Percentiles rank a stretch among this genome's conserved stretches.
phyloP scores from a whole-genome alignment of 1,140 invertebrate species.

The Drosophila bocqueti region DNA sequence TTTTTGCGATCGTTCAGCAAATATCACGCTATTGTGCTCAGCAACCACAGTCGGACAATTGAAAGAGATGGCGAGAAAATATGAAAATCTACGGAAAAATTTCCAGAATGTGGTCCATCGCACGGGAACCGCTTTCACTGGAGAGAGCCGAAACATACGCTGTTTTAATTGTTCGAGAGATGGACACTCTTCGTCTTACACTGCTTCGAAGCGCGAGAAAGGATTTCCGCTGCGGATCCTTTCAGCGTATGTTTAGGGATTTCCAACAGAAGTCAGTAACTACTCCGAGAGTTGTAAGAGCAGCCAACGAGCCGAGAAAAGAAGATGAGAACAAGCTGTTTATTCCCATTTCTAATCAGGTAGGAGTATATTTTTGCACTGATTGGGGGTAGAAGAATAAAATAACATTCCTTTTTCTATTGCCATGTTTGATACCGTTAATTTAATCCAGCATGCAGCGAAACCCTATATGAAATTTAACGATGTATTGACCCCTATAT shows the following conservation, averaged over 20 bases:
- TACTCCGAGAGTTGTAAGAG: neutral
- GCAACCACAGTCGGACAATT: neutral
- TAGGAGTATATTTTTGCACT: slow-evolving; percentile 8
- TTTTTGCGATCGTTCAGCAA: neutral
- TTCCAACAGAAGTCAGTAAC: too few species aligned
- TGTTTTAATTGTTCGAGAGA: neutral
- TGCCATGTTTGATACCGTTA: too few species aligned
- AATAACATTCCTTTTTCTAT: neutral
- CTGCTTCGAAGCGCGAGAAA: neutral
- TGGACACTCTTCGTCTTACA: neutral
- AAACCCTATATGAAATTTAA: too few species aligned
- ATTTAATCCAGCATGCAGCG: too few species aligned
- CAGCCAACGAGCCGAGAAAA: neutral
- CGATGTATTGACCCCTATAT: too few species aligned
- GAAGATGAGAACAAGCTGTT: neutral
- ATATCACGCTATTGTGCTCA: neutral
- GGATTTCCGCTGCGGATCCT: neutral
- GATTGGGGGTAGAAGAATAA: neutral
- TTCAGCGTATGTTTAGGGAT: neutral
- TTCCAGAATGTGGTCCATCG: neutral
- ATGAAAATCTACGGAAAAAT: neutral
- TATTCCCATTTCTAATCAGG: neutral
- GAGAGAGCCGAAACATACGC: neutral
- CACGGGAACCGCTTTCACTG: too few species aligned
- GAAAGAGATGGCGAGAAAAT: neutral